Percentiles rank a stretch among this genome's conserved stretches.
Evolutionary conservation across 2,113 vertebrate species (phyloP).

Genomic region (Phocoena sinus): DNA sequence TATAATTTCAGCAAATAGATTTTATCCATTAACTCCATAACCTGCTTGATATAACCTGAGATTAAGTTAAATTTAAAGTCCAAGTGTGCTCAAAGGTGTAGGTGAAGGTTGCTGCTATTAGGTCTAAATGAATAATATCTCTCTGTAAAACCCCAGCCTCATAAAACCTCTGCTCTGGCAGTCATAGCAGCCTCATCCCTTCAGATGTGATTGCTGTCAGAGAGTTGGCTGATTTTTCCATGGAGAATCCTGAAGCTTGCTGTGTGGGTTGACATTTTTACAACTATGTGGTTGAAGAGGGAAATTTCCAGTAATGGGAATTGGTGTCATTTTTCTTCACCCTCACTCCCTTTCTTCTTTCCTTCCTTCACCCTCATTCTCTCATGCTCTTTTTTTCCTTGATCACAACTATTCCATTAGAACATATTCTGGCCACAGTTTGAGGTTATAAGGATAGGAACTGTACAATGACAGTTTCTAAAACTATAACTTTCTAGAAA

Average conservation of each 20-base stretch:
- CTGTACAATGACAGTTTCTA: slow-evolving; percentile 29
- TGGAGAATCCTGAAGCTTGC: neutral
- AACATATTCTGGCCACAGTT: neutral
- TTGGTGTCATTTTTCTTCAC: neutral
- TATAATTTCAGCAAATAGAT: slow-evolving; percentile 53
- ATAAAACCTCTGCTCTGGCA: neutral
- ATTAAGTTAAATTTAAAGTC: slow-evolving; percentile 64
- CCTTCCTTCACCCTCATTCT: neutral
- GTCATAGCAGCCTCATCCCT: neutral
- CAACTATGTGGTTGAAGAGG: neutral
- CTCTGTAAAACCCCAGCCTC: neutral
- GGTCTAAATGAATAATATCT: neutral
- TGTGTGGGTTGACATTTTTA: slow-evolving; percentile 19
- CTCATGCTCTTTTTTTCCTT: neutral
- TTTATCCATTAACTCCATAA: slow-evolving; percentile 53
- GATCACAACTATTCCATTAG: neutral
- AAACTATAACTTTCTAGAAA: slow-evolving; percentile 42
- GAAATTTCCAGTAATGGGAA: neutral
- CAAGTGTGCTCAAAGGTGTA: slow-evolving; percentile 51
- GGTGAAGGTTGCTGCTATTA: slow-evolving; percentile 30
- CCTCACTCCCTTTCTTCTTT: neutral
- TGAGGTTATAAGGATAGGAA: neutral
- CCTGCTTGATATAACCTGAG: slow-evolving; percentile 48
- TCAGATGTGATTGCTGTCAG: neutral
- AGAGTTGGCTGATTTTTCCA: neutral